These are phyloP conservation scores for Gastrophryne carolinensis DNA, from an alignment of 2,797 vertebrate genomes.

Conservation along the genomic window DNA sequence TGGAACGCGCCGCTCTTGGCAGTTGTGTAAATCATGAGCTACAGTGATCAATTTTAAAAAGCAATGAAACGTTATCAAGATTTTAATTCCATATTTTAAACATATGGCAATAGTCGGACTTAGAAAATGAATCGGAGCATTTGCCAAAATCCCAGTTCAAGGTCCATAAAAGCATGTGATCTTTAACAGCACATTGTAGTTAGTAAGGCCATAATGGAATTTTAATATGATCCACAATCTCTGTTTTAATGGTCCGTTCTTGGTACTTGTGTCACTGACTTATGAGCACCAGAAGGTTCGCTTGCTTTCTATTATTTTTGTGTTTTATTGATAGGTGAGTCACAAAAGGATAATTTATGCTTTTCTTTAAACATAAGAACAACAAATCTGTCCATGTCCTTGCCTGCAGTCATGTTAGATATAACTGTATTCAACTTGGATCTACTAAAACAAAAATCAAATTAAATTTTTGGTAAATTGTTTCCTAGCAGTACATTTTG, in stretches of 20 bases:
- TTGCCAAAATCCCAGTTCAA: slow-evolving; percentile 50
- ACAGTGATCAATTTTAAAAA: slow-evolving; percentile 50
- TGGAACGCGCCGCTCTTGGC: slow-evolving; percentile 48
- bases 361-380: not conserved
- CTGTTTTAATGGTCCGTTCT: slow-evolving; percentile 28
- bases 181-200: slow-evolving; percentile 43
- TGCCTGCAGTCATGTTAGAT: too few species aligned
- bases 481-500: too few species aligned
- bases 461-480: too few species aligned
- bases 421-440: too few species aligned
- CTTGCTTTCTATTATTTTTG: not conserved
- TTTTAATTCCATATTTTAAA: slow-evolving; percentile 53
- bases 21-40: slow-evolving; percentile 48
- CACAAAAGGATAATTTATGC: not conserved
- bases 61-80: slow-evolving; percentile 52
- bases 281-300: not conserved
- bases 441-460: too few species aligned
- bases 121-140: slow-evolving; percentile 44
- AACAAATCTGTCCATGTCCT: too few species aligned
- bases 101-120: slow-evolving; percentile 51
- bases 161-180: slow-evolving; percentile 50
- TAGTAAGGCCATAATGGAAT: slow-evolving; percentile 35
- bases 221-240: slow-evolving; percentile 44
- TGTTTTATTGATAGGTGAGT: not conserved
- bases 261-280: slow-evolving; percentile 21